Evolutionary conservation across 2,113 vertebrate species (phyloP), one percentile per base, ranked within the genome.

Genomic region (Dicrurus megarhynchus): DNA sequence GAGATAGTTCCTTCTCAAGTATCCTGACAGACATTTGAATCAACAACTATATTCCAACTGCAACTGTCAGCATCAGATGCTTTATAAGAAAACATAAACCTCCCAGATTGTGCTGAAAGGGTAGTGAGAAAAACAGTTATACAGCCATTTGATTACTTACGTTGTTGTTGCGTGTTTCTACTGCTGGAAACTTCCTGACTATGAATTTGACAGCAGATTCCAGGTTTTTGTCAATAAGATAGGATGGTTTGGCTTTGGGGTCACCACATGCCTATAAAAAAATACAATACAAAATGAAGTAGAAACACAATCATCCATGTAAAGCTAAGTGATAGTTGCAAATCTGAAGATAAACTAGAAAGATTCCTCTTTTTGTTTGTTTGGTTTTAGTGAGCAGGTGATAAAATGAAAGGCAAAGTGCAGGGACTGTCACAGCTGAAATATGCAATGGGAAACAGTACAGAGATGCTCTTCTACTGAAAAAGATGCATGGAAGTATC

Each of bases 171-270:
- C 99, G 98, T 1, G 99, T 99, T 97, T 99, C 99, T 93, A 99
- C 99, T 47, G 99, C 99, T 47, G 99, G 99, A 73, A 99, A 99
- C 96, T 99, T 99, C 96, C 99, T 98, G 97, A 99, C 99, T 93
- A 99, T 99, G 97, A 99, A 99, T 98, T 99, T 99, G 96, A 99
- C 99, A 22, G 99, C 99, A 60, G 99, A 99, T 97, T 99, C 99
- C 97, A 99, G 96, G 97, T 99, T 99, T 98, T 99, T 99, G 97
- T 99, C 99, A 42, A 99, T 99, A 90, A 99, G 99, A 96, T 99
- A 99, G 42, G 99, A 99, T 89, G 99, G 99, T 97, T 99, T 99
- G 90, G 99, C 99, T 98, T 99, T 99, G 90, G 99, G 99, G 79
- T 99, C 99, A 64, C 99, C 99, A 55, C 99, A 99, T 91, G 99